Evolutionary conservation across 2,888 invertebrate genomes (phyloP).

Genomic region (Nomada fucata): DNA sequence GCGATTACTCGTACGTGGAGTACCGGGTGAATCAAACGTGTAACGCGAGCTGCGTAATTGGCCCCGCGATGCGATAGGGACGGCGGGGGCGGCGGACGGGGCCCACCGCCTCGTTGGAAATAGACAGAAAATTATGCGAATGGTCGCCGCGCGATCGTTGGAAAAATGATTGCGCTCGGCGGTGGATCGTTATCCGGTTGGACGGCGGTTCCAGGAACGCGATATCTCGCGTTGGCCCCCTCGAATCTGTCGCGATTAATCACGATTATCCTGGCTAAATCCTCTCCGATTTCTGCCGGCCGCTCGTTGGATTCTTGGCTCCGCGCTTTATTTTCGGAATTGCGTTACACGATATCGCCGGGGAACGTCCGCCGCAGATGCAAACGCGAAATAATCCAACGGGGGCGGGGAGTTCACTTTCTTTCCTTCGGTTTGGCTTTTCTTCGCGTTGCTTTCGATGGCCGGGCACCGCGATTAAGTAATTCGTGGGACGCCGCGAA

Average conservation of each 20-base stretch:
- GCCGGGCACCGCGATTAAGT: no score
- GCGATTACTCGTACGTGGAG: constrained; percentile 47
- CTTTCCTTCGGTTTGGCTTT: background rate
- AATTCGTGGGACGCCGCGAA: no score
- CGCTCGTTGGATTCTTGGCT: background rate
- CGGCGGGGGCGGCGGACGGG: no score
- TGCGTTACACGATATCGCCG: constrained; percentile 27
- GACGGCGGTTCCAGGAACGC: constrained; percentile 40
- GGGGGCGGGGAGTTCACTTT: no score
- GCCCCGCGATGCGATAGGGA: constrained; percentile 36
- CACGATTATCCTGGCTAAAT: constrained; percentile 55
- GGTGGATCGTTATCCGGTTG: constrained; percentile 43
- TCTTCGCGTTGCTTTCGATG: no score
- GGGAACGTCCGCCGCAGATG: background rate
- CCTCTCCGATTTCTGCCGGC: constrained; percentile 57
- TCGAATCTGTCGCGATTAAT: constrained; percentile 56
- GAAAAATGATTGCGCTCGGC: constrained; percentile 7
- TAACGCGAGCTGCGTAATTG: constrained; percentile 63
- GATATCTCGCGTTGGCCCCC: constrained; percentile 44
- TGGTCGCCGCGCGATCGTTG: background rate
- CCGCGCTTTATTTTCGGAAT: constrained; percentile 32
- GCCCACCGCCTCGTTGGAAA: background rate
- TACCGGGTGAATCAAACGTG: constrained; percentile 58
- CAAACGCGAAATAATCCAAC: background rate
- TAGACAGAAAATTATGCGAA: constrained; percentile 40